Base-by-base conservation (phyloP, 2,888 invertebrate genomes). In the Caenorhabditis sp. region DNA sequence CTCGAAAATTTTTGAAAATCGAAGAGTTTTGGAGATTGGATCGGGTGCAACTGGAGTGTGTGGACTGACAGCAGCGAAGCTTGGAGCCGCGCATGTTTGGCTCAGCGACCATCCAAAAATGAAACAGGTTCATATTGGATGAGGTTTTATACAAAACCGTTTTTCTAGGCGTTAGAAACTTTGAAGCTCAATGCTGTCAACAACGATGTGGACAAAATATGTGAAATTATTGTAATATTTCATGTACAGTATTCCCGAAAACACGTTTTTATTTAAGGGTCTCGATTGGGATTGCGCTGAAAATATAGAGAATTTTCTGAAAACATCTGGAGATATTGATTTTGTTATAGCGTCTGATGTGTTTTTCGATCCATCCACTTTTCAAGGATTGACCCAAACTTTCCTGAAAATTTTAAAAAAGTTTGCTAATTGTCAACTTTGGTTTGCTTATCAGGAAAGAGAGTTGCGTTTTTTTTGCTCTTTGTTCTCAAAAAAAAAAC, bases 301-400 rank as follows among this genome's bases (percentile, higher is more conserved):
- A 23, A 67, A 53, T 2, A 49, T 67, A 4, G 14, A 60, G 8
- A 14, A 27, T 10, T 26, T 64, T 5, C 57, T 73, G 49, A 57
- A n/a, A 26, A 66, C 56, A 38, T 38, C 60, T 25, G 59, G 57
- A 20, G 25, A 56, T 12, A 36, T 85, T 23, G 84, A 84, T 61
- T 62, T 70, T 36, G 67, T 85, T 26, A 27, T 86, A 31, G 86
- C 80, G 1, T 85, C 86, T 21, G 86, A 86, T 70, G 82, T 86
- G 3, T 86, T 86, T 65, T 86, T 79, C 70, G 84, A 84, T 59
- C 79, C 83, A 20, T 60, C 67, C 17, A 78, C 83, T 5, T 86
- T 85, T 71, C 59, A 64, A 14, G 58, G 77, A 17, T 70, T 86
- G 17, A 49, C 84, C 21, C 59, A 64, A 31, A 83, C 82, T 1